Base-by-base conservation (phyloP, 1,140 invertebrate species). In the Campodea augens region DNA sequence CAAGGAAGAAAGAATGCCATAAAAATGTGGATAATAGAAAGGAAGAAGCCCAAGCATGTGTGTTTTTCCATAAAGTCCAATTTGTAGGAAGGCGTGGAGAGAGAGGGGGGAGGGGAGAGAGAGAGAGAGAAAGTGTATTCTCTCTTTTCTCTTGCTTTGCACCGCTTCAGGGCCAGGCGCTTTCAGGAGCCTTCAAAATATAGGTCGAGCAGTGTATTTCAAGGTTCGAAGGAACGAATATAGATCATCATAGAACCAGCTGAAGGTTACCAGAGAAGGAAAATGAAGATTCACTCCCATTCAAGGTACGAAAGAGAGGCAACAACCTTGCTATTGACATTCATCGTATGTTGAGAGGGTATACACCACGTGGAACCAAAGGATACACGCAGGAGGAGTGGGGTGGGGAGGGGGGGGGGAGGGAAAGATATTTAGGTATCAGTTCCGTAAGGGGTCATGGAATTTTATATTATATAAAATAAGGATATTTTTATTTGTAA, bases 161-260 rank as follows among this genome's bases (percentile, higher is more conserved):
- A 23, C 25, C 23, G 21, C 20, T 36, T 20, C 25, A 22, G 22
- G 38, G 36, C 24, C 7, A 13, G 40, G 24, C 29, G 32, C 23
- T 43, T 36, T 48, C 10, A 29, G 10, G 23, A 29, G 29, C n/a
- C 25, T 25, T 25, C 5, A 13, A 23, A 12, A 25, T n/a, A 45
- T 45, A 45, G 22, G 44, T 29, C 25, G 23, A 32, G 27, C 25
- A 38, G n/a, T 37, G n/a, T 19, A 42, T 25, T 47, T 43, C 21
- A 36, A 29, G 44, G 47, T 22, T 15, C 20, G 39, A 37, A 25
- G 40, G 42, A 25, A 45, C 20, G 43, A 43, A 39, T 32, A 44
- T 41, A 51, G 41, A 50, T 40, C 52, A 49, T 51, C 47, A 52
- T 49, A 43, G 41, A 45, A 48, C 25, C 38, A 52, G 24, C 41